Conservation (phyloP, 2,797 vertebrate species). For the Heliangelus exortis region DNA sequence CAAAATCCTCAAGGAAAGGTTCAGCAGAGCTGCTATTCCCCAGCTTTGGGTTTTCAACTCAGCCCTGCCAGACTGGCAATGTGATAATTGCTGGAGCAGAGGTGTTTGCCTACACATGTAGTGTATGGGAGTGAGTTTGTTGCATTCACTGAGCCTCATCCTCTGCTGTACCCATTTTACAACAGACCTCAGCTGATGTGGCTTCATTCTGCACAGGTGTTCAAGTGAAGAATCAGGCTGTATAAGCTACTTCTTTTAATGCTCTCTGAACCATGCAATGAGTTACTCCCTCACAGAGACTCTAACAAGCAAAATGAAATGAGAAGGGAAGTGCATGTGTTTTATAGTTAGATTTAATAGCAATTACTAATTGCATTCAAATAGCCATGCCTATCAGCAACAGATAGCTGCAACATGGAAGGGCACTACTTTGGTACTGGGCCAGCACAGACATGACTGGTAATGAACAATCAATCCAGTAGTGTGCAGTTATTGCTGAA, state of each 20-base stretch:
- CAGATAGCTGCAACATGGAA: background rate
- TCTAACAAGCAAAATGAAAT: background rate
- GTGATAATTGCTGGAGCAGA: background rate
- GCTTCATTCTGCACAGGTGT: background rate
- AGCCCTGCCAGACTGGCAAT: background rate
- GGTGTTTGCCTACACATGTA: background rate
- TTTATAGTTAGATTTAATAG: constrained; percentile 49
- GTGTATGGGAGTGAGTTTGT: background rate
- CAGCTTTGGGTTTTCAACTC: background rate
- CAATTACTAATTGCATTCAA: constrained; percentile 57
- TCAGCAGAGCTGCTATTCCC: background rate
- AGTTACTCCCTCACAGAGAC: background rate
- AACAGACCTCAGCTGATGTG: background rate
- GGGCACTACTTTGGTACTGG: background rate
- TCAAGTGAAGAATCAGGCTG: background rate
- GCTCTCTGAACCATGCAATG: background rate
- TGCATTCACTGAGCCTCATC: background rate
- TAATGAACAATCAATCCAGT: constrained; percentile 25
- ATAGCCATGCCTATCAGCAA: background rate
- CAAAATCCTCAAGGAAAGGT: background rate
- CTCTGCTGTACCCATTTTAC: background rate
- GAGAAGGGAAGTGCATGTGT: background rate
- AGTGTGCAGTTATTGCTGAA: constrained; percentile 39
- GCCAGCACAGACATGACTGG: constrained; percentile 6
- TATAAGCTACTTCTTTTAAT: background rate